Evolutionary conservation across 2,888 invertebrate species (phyloP).

Genomic region (Morpho deidamia): DNA sequence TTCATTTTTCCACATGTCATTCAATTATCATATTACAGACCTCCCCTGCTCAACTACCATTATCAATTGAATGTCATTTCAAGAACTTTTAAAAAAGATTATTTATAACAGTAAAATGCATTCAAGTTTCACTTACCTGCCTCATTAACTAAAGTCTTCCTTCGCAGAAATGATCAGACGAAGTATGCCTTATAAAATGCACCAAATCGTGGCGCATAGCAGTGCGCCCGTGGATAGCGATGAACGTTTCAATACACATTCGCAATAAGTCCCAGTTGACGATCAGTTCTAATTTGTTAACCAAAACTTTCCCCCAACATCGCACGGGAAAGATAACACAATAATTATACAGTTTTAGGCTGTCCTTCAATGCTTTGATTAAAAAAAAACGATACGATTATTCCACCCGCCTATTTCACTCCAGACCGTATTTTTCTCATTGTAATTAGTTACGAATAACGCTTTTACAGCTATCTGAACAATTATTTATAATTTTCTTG

Average conservation of each 20-base stretch:
- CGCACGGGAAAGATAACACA: constrained; percentile 60
- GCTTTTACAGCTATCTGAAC: constrained; percentile 25
- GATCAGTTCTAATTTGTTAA: constrained; percentile 57
- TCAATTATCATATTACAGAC: neutral
- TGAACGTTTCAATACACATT: constrained; percentile 78
- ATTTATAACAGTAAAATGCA: neutral
- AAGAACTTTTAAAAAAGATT: too few relatives aligned
- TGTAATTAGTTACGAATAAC: constrained; percentile 40
- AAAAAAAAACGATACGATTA: constrained; percentile 28
- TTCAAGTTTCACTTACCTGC: constrained; percentile 17
- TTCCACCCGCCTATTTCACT: constrained; percentile 55
- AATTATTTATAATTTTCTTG: constrained; percentile 26
- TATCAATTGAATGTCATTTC: too few relatives aligned
- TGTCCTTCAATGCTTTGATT: constrained; percentile 36
- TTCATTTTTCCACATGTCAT: neutral
- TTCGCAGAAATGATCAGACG: constrained; percentile 88
- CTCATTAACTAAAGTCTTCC: constrained; percentile 64
- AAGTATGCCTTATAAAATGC: constrained; percentile 87
- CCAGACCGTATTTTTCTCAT: constrained; percentile 70
- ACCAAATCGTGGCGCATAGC: constrained; percentile 87
- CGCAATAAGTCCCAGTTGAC: constrained; percentile 68
- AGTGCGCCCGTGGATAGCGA: constrained; percentile 80
- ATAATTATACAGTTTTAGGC: constrained; percentile 53
- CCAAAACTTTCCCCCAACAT: constrained; percentile 67
- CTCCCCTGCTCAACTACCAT: too few relatives aligned